Evolutionary conservation across 2,797 vertebrate genomes (phyloP).

Genomic region (Liparis tanakae): DNA sequence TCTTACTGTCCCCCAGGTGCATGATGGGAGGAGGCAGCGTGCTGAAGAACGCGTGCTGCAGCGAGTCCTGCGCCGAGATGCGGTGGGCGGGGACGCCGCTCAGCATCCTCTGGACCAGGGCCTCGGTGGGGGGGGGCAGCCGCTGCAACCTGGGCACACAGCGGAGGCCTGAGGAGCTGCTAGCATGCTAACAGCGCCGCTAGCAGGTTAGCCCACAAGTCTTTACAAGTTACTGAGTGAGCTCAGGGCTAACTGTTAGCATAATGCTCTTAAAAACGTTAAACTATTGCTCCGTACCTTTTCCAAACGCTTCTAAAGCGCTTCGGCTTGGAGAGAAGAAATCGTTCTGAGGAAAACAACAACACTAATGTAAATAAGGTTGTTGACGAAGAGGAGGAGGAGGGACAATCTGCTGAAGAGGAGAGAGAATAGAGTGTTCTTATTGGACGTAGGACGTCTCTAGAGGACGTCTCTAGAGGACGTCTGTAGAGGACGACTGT

Average conservation of each 20-base stretch:
- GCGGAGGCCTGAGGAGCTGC: no score
- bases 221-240: background rate
- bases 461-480: no score
- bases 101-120: constrained; percentile 88
- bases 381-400: no score
- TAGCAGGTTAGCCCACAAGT: background rate
- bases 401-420: no score
- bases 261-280: background rate
- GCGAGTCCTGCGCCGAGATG: constrained; percentile 82
- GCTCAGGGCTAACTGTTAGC: no score
- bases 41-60: constrained; percentile 88
- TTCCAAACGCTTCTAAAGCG: background rate
- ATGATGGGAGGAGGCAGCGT: constrained; percentile 85
- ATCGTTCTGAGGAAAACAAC: background rate
- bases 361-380: background rate
- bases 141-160: constrained; percentile 88
- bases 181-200: background rate
- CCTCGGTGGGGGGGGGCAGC: constrained; percentile 85
- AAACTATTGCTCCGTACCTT: background rate
- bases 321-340: background rate
- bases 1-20: constrained; percentile 87
- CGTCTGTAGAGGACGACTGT: no score
- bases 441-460: no score
- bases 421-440: no score
- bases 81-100: constrained; percentile 78